Base-by-base conservation (phyloP, 2,113 vertebrate genomes). In the Calyptommatus sinebrachiatus region DNA sequence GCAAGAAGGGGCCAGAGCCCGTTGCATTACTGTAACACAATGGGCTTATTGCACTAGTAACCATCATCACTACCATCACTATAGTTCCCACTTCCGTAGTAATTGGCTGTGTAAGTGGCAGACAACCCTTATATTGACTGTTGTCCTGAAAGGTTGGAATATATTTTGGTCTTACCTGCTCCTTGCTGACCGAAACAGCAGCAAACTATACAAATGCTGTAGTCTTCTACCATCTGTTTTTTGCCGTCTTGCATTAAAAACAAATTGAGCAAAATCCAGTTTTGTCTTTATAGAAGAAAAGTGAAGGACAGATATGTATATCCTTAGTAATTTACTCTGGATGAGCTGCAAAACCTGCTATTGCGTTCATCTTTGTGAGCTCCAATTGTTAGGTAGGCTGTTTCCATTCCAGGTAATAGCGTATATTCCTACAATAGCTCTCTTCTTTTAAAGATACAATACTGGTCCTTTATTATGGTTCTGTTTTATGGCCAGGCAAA, bases 401-500 rank as follows among this genome's bases (percentile, higher is more conserved):
- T 20, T 67, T 66, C 69, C 46, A 46, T 35, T 84, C 16, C 21
- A 69, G 35, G 50, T 73, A 74, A 78, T 78, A 50, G 26, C 26
- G 9, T 21, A 8, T 67, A 61, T 80, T 80, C 29, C 20, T 24
- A 61, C 80, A 84, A 71, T 79, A 65, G 71, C 76, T 84, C 28
- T 71, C 41, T 21, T 53, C 41, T 71, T 76, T 80, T 72, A 28
- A 46, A 11, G 28, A 72, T 77, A 66, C 1, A 29, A 70, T 24
- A 28, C 24, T 57, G 14, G 8, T 78, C 75, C 50, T 73, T 74
- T n/a, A 63, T 77, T 85, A 57, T 57, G 26, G 77, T 73, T 80
- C 50, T 68, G 71, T 70, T 88, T 86, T 85, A 83, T 69, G 82
- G 29, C 61, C 68, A 4, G 4, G 50, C 57, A 81, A 83, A 73